Percentiles rank a stretch among this genome's conserved stretches.
Conservation (phyloP, 2,797 vertebrate genomes). For the Sebastes wilsoni region DNA sequence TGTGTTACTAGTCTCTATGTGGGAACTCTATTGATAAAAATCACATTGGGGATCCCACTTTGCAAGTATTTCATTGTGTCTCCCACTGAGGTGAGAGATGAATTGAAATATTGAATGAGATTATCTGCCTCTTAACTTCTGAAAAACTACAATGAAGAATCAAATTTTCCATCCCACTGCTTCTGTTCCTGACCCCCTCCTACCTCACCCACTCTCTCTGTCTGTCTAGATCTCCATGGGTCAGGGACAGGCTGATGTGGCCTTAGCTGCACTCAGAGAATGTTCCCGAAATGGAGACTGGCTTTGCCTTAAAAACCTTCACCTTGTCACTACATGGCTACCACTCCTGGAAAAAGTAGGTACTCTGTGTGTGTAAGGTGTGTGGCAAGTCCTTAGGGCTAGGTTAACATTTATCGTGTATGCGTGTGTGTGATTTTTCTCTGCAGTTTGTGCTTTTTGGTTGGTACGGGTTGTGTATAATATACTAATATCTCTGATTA, state of each 20-base stretch:
- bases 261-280: conserved; percentile 90
- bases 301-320: conserved; percentile 97
- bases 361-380: conserved; percentile 6
- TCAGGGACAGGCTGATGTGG: conserved; percentile 96
- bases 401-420: neutral
- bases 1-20: neutral
- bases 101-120: conserved; percentile 40
- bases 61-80: conserved; percentile 3
- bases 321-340: conserved; percentile 95
- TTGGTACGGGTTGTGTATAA: neutral
- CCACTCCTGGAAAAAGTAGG: conserved; percentile 93
- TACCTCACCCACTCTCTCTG: neutral
- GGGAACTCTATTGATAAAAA: neutral
- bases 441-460: neutral
- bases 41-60: conserved; percentile 8
- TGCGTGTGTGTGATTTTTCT: neutral
- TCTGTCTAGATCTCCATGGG: conserved; percentile 94
- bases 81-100: neutral
- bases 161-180: conserved; percentile 36
- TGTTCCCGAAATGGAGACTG: conserved; percentile 91
- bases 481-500: neutral
- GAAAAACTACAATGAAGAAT: conserved; percentile 28
- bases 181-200: conserved; percentile 12
- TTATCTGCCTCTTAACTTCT: conserved; percentile 9
- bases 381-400: neutral